Percentiles rank a stretch among this genome's conserved stretches.
Evolutionary conservation across 2,888 invertebrate genomes (phyloP).

Genomic region (Matsumyia berberina): DNA sequence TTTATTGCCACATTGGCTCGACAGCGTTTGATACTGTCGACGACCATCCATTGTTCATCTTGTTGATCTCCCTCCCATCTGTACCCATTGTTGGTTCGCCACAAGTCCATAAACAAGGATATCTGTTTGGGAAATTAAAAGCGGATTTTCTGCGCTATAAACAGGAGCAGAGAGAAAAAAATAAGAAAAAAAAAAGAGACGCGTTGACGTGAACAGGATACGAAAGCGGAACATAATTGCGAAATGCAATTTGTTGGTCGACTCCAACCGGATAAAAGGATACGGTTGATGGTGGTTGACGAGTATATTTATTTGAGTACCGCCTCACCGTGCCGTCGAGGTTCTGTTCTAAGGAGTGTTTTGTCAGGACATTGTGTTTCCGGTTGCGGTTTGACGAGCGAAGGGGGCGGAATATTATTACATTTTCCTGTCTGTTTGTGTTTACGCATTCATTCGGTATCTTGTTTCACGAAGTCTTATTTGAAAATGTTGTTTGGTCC

Average conservation of each 20-base stretch:
- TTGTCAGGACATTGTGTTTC: constrained; percentile 22
- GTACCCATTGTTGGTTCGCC: background rate
- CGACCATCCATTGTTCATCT: constrained; percentile 40
- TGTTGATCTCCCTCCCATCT: constrained; percentile 20
- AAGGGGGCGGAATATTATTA: background rate
- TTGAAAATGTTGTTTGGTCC: constrained; percentile 23
- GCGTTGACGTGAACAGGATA: constrained; percentile 36
- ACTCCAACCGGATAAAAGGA: constrained; percentile 31
- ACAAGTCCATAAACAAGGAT: constrained; percentile 19
- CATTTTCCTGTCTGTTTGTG: constrained; percentile 35
- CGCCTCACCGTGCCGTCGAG: constrained; percentile 8
- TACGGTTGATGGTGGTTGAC: constrained; percentile 1
- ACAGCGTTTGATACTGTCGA: constrained; percentile 27
- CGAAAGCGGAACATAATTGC: constrained; percentile 36
- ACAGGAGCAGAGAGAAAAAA: background rate
- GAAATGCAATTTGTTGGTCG: constrained; percentile 62
- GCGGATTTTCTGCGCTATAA: constrained; percentile 4
- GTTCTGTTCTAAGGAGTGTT: constrained; percentile 24
- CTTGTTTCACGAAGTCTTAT: constrained; percentile 35
- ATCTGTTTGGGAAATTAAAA: background rate
- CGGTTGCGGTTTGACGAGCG: background rate
- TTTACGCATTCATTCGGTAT: constrained; percentile 19
- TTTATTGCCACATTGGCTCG: constrained; percentile 67
- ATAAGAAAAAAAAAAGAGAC: background rate
- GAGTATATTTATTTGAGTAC: constrained; percentile 28